Evolutionary conservation across 2,888 invertebrate genomes (phyloP).

Genomic region (Apocheima hispidaria): DNA sequence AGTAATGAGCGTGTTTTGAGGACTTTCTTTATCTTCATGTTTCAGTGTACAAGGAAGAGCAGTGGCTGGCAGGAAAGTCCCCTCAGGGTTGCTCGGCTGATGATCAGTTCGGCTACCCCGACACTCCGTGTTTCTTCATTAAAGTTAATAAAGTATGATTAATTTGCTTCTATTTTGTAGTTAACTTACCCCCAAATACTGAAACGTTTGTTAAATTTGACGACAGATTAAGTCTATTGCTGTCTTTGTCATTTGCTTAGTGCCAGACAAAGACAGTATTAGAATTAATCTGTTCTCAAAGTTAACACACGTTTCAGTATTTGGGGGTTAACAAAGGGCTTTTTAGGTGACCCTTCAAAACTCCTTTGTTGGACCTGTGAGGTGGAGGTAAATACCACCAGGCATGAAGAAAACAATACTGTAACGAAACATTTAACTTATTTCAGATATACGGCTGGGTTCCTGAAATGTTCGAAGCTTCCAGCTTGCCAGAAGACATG

Average conservation of each 20-base stretch:
- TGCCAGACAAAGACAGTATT: too few species aligned
- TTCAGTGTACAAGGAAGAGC: conserved; percentile 61
- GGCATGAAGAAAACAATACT: too few species aligned
- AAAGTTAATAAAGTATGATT: conserved; percentile 92
- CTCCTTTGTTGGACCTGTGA: too few species aligned
- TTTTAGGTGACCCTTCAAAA: not conserved
- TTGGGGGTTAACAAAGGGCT: too few species aligned
- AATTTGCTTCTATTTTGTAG: not conserved
- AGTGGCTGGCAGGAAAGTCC: conserved; percentile 51
- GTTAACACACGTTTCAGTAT: too few species aligned
- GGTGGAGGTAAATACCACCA: too few species aligned
- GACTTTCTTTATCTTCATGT: conserved; percentile 18
- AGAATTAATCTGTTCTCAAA: too few species aligned
- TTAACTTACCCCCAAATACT: too few species aligned
- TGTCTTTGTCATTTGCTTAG: too few species aligned
- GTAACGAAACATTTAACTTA: too few species aligned
- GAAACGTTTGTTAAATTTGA: too few species aligned
- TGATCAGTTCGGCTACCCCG: conserved; percentile 94
- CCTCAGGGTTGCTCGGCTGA: conserved; percentile 88
- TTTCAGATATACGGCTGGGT: conserved; percentile 94
- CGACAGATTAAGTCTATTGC: too few species aligned
- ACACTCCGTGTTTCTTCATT: conserved; percentile 96
- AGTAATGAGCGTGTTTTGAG: not conserved
- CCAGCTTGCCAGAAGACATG: conserved; percentile 89
- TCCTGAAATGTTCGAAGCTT: conserved; percentile 91